A percentile compares a stretch with the other conserved stretches of the same genome.
These are phyloP conservation scores for Imbricaverruca yamaguchii DNA, from an alignment of 2,888 invertebrate species.

Conservation along the genomic window DNA sequence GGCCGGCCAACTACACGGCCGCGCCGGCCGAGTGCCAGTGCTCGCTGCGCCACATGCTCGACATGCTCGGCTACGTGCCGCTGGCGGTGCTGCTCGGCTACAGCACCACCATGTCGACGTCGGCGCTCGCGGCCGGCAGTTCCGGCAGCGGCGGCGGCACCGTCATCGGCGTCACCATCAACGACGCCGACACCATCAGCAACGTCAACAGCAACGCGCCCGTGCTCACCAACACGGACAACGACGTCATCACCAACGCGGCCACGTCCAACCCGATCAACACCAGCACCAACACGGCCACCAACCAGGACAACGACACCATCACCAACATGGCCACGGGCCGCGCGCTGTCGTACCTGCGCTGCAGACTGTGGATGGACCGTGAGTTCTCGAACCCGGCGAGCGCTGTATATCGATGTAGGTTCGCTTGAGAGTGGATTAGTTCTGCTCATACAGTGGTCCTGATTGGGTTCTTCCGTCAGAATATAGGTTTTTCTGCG, in stretches of 20 bases:
- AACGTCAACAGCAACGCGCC: slow-evolving; percentile 16
- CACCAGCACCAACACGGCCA: slow-evolving; percentile 20
- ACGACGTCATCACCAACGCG: background rate
- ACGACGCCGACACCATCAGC: slow-evolving; percentile 22
- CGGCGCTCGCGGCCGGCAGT: slow-evolving; percentile 6
- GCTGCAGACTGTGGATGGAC: background rate
- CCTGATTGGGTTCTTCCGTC: no score
- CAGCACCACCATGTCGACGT: slow-evolving; percentile 2
- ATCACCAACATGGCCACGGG: slow-evolving; percentile 14
- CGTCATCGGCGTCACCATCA: slow-evolving; percentile 19
- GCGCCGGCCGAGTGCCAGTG: background rate
- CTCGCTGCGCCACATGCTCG: slow-evolving; percentile 12
- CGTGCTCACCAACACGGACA: slow-evolving; percentile 18
- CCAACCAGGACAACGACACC: slow-evolving; percentile 20
- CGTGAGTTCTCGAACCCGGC: no score
- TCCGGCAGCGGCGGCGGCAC: slow-evolving; percentile 7
- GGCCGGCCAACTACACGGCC: background rate
- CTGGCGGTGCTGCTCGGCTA: slow-evolving; percentile 22
- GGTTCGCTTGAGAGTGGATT: no score
- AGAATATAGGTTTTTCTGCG: no score
- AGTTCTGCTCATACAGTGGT: no score
- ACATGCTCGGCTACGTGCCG: slow-evolving; percentile 14
- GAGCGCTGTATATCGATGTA: no score
- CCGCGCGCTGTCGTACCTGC: background rate
- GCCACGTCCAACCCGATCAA: slow-evolving; percentile 15